phyloP scores from a whole-genome alignment of 1,140 invertebrate genomes.

The Drosophila navojoa region DNA sequence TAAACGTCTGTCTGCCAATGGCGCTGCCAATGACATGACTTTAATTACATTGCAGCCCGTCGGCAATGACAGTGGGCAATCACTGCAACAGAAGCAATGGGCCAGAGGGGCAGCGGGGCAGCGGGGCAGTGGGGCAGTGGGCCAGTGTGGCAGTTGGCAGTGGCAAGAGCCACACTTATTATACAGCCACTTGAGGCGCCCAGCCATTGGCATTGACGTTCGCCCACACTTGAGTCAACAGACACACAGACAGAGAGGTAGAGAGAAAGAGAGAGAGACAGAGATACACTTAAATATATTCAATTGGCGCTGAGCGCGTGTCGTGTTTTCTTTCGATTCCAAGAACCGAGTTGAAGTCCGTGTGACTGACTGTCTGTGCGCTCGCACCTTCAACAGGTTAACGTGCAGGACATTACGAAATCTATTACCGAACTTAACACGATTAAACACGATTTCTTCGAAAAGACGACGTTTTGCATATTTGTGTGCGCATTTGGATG shows the following conservation, averaged over 20 bases:
- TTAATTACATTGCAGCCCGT: constrained; percentile 73
- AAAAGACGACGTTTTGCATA: too few species aligned
- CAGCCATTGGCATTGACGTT: constrained; percentile 42
- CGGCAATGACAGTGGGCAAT: constrained; percentile 58
- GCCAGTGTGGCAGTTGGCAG: constrained; percentile 8
- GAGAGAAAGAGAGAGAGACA: background rate
- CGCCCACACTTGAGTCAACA: constrained; percentile 32
- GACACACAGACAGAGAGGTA: constrained; percentile 10
- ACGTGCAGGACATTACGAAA: too few species aligned
- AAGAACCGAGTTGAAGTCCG: background rate
- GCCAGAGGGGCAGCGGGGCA: background rate
- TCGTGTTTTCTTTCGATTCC: background rate
- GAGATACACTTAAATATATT: background rate
- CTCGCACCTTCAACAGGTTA: too few species aligned
- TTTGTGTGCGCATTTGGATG: too few species aligned
- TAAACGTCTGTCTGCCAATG: constrained; percentile 40
- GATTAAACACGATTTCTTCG: too few species aligned
- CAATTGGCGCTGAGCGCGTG: constrained; percentile 1
- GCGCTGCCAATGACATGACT: constrained; percentile 69
- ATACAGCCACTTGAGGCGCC: constrained; percentile 64
- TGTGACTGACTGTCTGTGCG: background rate
- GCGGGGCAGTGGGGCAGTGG: constrained; percentile 7
- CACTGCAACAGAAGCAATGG: constrained; percentile 40
- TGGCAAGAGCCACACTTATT: constrained; percentile 69
- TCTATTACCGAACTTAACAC: too few species aligned